phyloP scores from a whole-genome alignment of 2,797 vertebrate species.

The Parambassis ranga region DNA sequence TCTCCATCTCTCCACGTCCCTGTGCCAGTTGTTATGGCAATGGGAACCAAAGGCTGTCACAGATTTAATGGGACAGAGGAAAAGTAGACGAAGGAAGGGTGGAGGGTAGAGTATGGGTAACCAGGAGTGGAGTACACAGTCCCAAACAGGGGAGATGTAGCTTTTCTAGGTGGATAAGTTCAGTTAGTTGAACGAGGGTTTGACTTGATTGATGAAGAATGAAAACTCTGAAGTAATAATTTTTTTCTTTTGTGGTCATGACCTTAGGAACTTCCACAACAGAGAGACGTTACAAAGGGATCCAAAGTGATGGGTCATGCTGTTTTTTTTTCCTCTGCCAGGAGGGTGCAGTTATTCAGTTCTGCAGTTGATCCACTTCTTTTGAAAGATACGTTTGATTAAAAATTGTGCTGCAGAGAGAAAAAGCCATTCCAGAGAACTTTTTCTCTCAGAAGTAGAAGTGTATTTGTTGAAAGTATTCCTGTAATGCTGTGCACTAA shows the following conservation, averaged over 20 bases:
- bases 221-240: not conserved
- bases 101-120: constrained; percentile 46
- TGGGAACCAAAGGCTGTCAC: constrained; percentile 61
- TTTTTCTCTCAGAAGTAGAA: no score
- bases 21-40: constrained; percentile 73
- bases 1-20: constrained; percentile 59
- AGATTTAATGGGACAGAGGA: constrained; percentile 63
- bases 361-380: no score
- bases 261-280: not conserved
- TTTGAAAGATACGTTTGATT: no score
- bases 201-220: not conserved
- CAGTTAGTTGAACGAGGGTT: not conserved
- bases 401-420: no score
- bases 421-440: no score
- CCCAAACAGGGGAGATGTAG: not conserved
- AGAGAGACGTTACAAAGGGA: not conserved
- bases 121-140: constrained; percentile 19
- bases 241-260: no score
- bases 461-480: no score
- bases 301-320: not conserved
- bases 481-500: no score
- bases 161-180: not conserved
- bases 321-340: not conserved
- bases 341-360: not conserved
- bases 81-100: constrained; percentile 26